Conservation (phyloP, 2,797 vertebrate species). For the Neostethus bicornis region DNA sequence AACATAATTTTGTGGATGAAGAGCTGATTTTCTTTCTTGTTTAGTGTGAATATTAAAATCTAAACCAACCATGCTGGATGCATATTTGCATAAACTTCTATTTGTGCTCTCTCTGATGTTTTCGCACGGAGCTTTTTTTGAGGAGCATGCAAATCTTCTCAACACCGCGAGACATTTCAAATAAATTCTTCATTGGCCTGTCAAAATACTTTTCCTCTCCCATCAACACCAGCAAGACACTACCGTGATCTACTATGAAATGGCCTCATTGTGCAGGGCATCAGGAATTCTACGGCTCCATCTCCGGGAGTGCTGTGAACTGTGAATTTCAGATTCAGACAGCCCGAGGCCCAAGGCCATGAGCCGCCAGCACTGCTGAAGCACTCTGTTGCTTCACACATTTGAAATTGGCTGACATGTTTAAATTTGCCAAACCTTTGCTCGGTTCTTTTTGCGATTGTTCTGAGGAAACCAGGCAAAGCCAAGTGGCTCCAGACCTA, state of each 20-base stretch:
- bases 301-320: constrained; percentile 74
- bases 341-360: constrained; percentile 71
- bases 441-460: constrained; percentile 56
- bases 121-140: constrained; percentile 56
- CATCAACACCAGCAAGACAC: constrained; percentile 73
- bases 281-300: constrained; percentile 69
- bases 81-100: constrained; percentile 39
- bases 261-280: constrained; percentile 75
- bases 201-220: constrained; percentile 79
- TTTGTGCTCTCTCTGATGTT: constrained; percentile 37
- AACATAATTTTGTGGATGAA: constrained; percentile 43
- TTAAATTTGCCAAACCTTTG: constrained; percentile 74
- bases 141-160: constrained; percentile 72
- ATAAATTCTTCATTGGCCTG: constrained; percentile 82
- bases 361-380: constrained; percentile 64
- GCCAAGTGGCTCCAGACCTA: constrained; percentile 70
- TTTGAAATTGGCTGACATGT: constrained; percentile 78
- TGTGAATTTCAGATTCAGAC: constrained; percentile 80
- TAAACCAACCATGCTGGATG: constrained; percentile 26
- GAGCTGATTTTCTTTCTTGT: constrained; percentile 35
- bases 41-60: constrained; percentile 42
- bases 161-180: constrained; percentile 78
- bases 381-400: constrained; percentile 77
- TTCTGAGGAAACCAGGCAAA: constrained; percentile 49
- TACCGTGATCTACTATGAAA: constrained; percentile 73